Percentiles rank a stretch among this genome's conserved stretches.
Conservation (phyloP, 2,888 invertebrate species). For the Acanthoscelides obtectus region DNA sequence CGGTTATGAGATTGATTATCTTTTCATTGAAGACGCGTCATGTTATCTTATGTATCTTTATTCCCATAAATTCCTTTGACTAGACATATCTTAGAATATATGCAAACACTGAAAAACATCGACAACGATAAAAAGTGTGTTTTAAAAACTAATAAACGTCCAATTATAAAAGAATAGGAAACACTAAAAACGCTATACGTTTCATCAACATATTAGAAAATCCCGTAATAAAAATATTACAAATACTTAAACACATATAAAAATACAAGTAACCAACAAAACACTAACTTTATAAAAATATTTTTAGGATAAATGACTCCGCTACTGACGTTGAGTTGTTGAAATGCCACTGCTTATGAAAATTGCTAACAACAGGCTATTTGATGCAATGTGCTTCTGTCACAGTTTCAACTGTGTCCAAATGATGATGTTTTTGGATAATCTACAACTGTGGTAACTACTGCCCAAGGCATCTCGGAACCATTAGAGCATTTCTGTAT, state of each 20-base stretch:
- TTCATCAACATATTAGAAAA: neutral
- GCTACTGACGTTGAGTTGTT: neutral
- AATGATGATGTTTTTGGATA: too few relatives aligned
- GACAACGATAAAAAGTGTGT: neutral
- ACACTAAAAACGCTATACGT: neutral
- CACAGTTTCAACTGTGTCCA: neutral
- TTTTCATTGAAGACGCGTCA: neutral
- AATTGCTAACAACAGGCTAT: neutral
- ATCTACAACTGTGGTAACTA: too few relatives aligned
- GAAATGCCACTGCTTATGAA: neutral
- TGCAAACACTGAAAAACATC: neutral
- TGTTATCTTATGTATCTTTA: neutral
- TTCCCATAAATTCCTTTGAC: neutral
- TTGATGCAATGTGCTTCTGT: neutral
- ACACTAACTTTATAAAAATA: neutral
- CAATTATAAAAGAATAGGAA: neutral
- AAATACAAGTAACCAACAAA: neutral
- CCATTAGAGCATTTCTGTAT: too few relatives aligned
- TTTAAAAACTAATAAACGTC: neutral
- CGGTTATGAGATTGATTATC: neutral
- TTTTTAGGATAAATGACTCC: neutral
- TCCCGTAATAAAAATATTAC: neutral
- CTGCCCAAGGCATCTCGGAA: too few relatives aligned
- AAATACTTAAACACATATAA: neutral
- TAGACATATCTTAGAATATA: neutral